Evolutionary conservation across 2,797 vertebrate genomes (phyloP), one percentile per base, ranked within the genome.

Genomic region (Distichodus sexfasciatus): DNA sequence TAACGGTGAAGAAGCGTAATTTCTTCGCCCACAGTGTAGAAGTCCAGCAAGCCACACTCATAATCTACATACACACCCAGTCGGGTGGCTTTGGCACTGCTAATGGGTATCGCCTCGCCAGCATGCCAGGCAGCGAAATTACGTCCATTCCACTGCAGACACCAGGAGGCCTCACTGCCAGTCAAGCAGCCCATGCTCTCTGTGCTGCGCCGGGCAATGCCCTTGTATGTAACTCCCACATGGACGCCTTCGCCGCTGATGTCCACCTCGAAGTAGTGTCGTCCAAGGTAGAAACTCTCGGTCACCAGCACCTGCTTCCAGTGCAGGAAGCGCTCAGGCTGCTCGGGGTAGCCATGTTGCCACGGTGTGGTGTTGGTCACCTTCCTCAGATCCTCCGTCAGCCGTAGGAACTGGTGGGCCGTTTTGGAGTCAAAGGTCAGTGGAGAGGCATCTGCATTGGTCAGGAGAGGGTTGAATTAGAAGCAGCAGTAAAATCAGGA

Each of bases 401-500:
- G 83, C 0, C 94, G 89, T 50, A 96, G 91, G 77, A 94, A 96
- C 77, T 87, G 91, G 78, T 96, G 95, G 2, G 91, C 90, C 0
- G 93, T 90, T 38, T 86, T 82, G 0, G 73, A 78, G n/a, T 92
- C 91, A 1, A 93, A 86, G 0, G 3, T 84, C 50, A 92, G 36
- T 0, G 74, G 57, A 15, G 76, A 46, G 15, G 63, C 67, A 3
- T 90, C 91, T 92, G 17, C n/a, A 4, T 4, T 23, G 5, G 2
- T n/a, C n/a, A 14, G 11, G 43, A 5, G 12, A n/a, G 7, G 6
- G n/a, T 2, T 40, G 1, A 15, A 23, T 23, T 48, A 24, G 4
- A 5, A 3, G 19, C 23, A 46, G 7, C 1, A 9, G 5, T 9
- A 43, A 35, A 23, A 24, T 14, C 10, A 36, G n/a, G n/a, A n/a